phyloP scores from a whole-genome alignment of 2,888 invertebrate genomes.

The Embidobia sp. region DNA sequence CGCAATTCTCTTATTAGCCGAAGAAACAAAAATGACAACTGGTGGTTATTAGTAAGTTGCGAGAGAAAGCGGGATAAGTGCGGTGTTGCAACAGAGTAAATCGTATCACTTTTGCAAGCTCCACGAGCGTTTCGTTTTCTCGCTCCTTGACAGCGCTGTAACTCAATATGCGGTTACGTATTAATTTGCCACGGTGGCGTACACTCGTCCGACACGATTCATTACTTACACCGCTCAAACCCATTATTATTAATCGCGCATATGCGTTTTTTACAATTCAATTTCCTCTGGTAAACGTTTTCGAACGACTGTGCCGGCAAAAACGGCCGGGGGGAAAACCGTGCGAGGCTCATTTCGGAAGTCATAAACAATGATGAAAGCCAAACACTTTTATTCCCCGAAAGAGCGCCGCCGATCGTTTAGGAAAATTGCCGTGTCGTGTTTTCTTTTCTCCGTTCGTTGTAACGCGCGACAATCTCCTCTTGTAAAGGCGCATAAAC shows the following conservation, averaged over 20 bases:
- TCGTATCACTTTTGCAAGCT: conserved; percentile 38
- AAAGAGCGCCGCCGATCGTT: conserved; percentile 8
- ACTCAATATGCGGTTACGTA: conserved; percentile 29
- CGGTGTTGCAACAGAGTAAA: conserved; percentile 27
- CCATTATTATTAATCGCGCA: conserved; percentile 25
- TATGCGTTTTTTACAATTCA: conserved; percentile 23
- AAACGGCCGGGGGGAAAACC: neutral
- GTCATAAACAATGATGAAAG: conserved; percentile 34
- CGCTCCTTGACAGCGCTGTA: conserved; percentile 35
- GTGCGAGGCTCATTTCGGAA: conserved; percentile 4
- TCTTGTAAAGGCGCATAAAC: conserved; percentile 2
- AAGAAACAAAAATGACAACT: conserved; percentile 13
- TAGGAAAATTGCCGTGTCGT: conserved; percentile 27
- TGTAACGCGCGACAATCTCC: conserved; percentile 6
- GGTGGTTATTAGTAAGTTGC: conserved; percentile 16
- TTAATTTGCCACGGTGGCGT: conserved; percentile 19
- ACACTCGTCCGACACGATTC: conserved; percentile 31
- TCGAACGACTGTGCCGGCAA: no score
- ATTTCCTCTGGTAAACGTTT: conserved; percentile 2
- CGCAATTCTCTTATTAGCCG: conserved; percentile 11
- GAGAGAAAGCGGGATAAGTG: conserved; percentile 36
- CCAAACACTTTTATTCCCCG: conserved; percentile 19
- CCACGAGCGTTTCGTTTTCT: conserved; percentile 43
- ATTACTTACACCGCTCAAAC: conserved; percentile 20
- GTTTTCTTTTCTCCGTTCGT: conserved; percentile 15